Evolutionary conservation across 1,140 invertebrate genomes (phyloP).

Genomic region (Belonocnema kinseyi): DNA sequence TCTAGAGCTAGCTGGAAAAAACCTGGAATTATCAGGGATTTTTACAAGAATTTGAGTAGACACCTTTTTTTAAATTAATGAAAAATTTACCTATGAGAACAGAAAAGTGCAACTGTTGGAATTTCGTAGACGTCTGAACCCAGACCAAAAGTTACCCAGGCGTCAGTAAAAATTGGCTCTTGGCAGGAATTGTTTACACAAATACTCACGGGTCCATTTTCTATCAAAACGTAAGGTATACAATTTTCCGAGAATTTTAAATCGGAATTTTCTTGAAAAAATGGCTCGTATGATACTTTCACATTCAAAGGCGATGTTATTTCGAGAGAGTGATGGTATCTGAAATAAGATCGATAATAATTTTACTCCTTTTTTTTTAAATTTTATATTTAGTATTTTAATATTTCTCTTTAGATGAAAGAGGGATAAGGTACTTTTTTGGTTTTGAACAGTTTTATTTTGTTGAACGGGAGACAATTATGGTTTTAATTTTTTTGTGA

Average conservation of each 20-base stretch:
- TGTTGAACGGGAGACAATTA: too few species aligned
- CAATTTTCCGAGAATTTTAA: constrained; percentile 23
- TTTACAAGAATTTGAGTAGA: too few species aligned
- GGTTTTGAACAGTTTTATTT: too few species aligned
- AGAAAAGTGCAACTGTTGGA: constrained; percentile 60
- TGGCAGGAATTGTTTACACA: constrained; percentile 61
- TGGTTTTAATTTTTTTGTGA: too few species aligned
- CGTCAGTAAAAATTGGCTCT: constrained; percentile 67
- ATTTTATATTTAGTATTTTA: too few species aligned
- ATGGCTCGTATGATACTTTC: constrained; percentile 43
- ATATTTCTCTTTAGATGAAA: too few species aligned
- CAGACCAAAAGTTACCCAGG: constrained; percentile 60
- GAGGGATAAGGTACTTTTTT: too few species aligned
- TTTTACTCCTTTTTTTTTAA: neutral
- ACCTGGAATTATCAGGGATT: too few species aligned
- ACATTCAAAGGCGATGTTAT: constrained; percentile 46
- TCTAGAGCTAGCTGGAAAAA: too few species aligned
- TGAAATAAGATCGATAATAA: constrained; percentile 40
- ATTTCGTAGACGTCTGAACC: constrained; percentile 43
- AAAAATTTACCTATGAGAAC: constrained; percentile 59
- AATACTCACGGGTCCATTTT: constrained; percentile 63
- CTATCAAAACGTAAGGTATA: constrained; percentile 55
- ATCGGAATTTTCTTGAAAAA: constrained; percentile 20
- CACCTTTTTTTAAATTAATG: neutral
- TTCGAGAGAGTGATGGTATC: constrained; percentile 56